Base-by-base conservation (phyloP, 37 sponge, comb jelly and placozoan genomes). In the Dysidea cf. avara region DNA sequence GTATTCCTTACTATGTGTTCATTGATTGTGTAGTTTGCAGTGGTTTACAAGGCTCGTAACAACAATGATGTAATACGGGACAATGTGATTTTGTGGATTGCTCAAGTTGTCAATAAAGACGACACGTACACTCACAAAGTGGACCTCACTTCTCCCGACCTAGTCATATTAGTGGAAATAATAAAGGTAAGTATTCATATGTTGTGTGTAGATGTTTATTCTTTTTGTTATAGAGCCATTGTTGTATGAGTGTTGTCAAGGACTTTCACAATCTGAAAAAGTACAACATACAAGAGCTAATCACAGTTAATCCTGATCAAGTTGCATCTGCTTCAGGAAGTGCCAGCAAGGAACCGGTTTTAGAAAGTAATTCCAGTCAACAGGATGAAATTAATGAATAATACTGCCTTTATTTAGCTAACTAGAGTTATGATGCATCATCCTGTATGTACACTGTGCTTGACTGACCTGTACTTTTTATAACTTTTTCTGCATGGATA, bases 201-300 rank as follows among this genome's bases (percentile, higher is more conserved):
- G 38, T 64, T n/a, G 21, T 30, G 37, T 32, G 7, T 64, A 32
- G 7, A 32, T 34, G 31, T 32, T 30, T 11, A 32, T 64, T 30
- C 47, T 49, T 39, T 36, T 50, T 9, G 48, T 16, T 40, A 31
- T 64, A 94, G 87, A 86, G 53, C 22, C 55, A 78, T 3, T 89
- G 83, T 37, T 86, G 85, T 64, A 51, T 94, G 77, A 72, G 76
- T 48, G 88, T 90, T 35, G 77, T 94, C 29, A 90, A 75, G 30
- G 91, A 94, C 64, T 94, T 82, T 67, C 18, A 76, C 36, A 74
- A 66, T 30, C 39, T 94, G 39, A 73, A 73, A 35, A 85, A 82
- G 65, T 94, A 94, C 74, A 94, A 94, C 68, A 74, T 94, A 26
- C 86, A 89, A 32, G 66, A 74, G 12, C 31, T 91, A 24, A 72